phyloP scores from a whole-genome alignment of 2,113 vertebrate genomes.

The Spermophilus dauricus region DNA sequence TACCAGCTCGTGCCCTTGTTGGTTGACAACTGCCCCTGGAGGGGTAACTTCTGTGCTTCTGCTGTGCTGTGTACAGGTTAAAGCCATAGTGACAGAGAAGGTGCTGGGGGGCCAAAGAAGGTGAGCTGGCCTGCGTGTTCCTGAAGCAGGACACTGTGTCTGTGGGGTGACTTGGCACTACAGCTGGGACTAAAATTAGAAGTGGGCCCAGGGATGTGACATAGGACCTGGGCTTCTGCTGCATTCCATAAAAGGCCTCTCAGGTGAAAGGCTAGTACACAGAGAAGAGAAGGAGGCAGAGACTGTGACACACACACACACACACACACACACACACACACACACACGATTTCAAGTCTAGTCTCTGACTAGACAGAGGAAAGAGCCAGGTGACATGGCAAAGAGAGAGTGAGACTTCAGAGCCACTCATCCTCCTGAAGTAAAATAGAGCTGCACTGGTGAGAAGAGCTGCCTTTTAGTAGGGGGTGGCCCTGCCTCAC shows the following conservation, averaged over 20 bases:
- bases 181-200: not conserved
- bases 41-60: not conserved
- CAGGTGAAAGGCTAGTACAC: not conserved
- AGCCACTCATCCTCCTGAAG: not conserved
- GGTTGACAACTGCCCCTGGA: not conserved
- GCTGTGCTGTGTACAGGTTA: not conserved
- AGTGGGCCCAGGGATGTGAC: not conserved
- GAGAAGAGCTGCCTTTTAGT: not conserved
- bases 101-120: not conserved
- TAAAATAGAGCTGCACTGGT: not conserved
- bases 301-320: too few species aligned
- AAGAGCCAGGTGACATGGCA: not conserved
- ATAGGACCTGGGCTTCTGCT: rapidly evolving
- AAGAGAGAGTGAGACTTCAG: not conserved
- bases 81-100: not conserved
- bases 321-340: too few species aligned
- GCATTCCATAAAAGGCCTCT: rapidly evolving
- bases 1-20: not conserved
- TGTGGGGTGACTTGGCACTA: rapidly evolving
- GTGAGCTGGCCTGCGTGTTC: too few species aligned
- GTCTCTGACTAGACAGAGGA: not conserved
- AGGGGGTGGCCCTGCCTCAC: not conserved
- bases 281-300: not conserved
- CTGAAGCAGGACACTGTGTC: not conserved
- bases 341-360: too few species aligned